Percentiles rank a stretch among this genome's conserved stretches.
phyloP scores from a whole-genome alignment of 2,888 invertebrate genomes.

The Abrostola tripartita region DNA sequence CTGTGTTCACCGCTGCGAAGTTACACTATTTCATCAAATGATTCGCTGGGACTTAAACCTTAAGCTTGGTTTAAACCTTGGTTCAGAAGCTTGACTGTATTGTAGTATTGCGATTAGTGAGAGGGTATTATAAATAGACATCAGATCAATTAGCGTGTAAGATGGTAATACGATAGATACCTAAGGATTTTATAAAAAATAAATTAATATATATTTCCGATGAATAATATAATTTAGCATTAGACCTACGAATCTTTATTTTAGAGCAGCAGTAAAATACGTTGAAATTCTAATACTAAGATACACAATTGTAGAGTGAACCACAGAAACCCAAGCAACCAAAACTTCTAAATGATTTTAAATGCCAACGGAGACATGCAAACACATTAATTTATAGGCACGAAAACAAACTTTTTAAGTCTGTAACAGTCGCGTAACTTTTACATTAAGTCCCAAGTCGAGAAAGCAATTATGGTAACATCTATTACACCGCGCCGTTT shows the following conservation, averaged over 20 bases:
- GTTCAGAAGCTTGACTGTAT: slow-evolving; percentile 26
- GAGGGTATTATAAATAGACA: slow-evolving; percentile 1
- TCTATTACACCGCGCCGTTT: slow-evolving; percentile 70
- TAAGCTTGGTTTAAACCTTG: slow-evolving; percentile 25
- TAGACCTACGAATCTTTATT: no score
- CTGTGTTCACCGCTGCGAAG: slow-evolving; percentile 25
- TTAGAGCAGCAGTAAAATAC: background rate
- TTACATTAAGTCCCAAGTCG: slow-evolving; percentile 80
- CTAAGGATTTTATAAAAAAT: no score
- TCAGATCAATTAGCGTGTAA: background rate
- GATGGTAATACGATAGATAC: background rate
- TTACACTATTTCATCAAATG: slow-evolving; percentile 39
- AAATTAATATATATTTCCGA: no score
- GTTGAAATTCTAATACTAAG: slow-evolving; percentile 18
- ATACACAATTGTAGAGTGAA: slow-evolving; percentile 40
- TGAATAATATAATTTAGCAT: no score
- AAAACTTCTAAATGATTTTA: slow-evolving; percentile 62
- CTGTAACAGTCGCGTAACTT: slow-evolving; percentile 78
- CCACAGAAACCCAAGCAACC: slow-evolving; percentile 47
- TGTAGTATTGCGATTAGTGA: slow-evolving; percentile 33
- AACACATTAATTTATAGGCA: slow-evolving; percentile 85
- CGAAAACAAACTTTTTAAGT: slow-evolving; percentile 82
- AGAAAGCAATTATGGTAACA: slow-evolving; percentile 79
- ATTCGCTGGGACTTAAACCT: slow-evolving; percentile 14
- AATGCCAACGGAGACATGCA: slow-evolving; percentile 75